Evolutionary conservation across 2,888 invertebrate genomes (phyloP).

Genomic region (Geophilus truncorum): DNA sequence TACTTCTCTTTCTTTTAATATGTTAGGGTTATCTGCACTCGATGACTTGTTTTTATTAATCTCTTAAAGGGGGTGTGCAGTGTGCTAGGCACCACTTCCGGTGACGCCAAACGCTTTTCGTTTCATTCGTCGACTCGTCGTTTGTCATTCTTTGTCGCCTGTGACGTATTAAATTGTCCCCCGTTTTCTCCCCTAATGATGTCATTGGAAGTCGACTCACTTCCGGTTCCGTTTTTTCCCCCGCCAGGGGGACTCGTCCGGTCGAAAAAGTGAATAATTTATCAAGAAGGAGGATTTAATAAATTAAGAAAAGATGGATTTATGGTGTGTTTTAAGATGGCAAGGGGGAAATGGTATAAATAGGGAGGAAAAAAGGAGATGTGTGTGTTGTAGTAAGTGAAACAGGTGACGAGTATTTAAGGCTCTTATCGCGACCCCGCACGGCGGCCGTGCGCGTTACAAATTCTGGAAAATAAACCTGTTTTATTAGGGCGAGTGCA

Average conservation of each 20-base stretch:
- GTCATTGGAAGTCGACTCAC: conserved; percentile 31
- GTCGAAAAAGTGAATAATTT: conserved; percentile 20
- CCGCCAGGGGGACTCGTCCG: neutral
- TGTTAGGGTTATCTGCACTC: neutral
- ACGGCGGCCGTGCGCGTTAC: neutral
- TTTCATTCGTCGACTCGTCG: neutral
- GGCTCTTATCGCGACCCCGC: conserved; percentile 20
- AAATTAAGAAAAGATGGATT: conserved; percentile 2
- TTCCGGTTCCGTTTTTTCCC: conserved; percentile 27
- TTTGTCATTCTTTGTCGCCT: conserved; percentile 33
- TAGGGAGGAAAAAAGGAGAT: neutral
- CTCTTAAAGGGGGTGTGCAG: neutral
- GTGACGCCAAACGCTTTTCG: neutral
- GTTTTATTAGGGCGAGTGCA: conserved; percentile 16
- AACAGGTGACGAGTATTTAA: conserved; percentile 15
- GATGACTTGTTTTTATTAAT: neutral
- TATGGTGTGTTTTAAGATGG: neutral
- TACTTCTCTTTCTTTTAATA: neutral
- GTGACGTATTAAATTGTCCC: conserved; percentile 30
- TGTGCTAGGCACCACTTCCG: neutral
- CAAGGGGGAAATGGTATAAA: neutral
- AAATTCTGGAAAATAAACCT: conserved; percentile 4
- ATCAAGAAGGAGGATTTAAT: neutral
- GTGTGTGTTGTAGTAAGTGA: neutral
- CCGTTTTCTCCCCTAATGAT: conserved; percentile 28